These are phyloP conservation scores for Colistium nudipinnis DNA, from an alignment of 2,113 vertebrate species.

Conservation along the genomic window DNA sequence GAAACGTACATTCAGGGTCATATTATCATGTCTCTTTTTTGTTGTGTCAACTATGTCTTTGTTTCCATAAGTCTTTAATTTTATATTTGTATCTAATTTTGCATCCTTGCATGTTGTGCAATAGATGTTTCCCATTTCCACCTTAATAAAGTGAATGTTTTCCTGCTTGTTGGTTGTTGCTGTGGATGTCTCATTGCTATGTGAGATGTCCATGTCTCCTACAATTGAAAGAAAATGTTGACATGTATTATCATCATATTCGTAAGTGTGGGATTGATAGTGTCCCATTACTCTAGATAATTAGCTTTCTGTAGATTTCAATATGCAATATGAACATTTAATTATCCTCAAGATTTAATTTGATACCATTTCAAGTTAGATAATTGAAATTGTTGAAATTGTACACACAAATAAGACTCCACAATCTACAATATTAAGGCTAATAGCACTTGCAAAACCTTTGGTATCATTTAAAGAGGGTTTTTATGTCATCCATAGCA, in stretches of 20 bases:
- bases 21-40: constrained; percentile 43
- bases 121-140: constrained; percentile 64
- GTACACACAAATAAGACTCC: too few species aligned
- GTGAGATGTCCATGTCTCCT: constrained; percentile 57
- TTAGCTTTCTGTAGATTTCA: background rate
- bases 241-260: constrained; percentile 42
- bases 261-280: constrained; percentile 43
- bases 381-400: background rate
- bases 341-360: constrained; percentile 1
- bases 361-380: background rate
- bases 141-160: constrained; percentile 72
- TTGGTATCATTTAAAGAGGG: background rate
- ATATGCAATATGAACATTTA: background rate
- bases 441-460: constrained; percentile 4
- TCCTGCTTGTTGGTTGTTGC: constrained; percentile 61
- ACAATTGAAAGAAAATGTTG: constrained; percentile 52
- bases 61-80: constrained; percentile 40
- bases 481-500: constrained; percentile 10
- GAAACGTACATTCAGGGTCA: constrained; percentile 2
- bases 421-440: background rate
- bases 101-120: constrained; percentile 76
- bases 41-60: constrained; percentile 30
- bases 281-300: constrained; percentile 37
- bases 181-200: constrained; percentile 63
- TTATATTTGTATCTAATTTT: constrained; percentile 64